These are phyloP conservation scores for Equus quagga DNA, from an alignment of 2,113 vertebrate species.

Conservation along the genomic window DNA sequence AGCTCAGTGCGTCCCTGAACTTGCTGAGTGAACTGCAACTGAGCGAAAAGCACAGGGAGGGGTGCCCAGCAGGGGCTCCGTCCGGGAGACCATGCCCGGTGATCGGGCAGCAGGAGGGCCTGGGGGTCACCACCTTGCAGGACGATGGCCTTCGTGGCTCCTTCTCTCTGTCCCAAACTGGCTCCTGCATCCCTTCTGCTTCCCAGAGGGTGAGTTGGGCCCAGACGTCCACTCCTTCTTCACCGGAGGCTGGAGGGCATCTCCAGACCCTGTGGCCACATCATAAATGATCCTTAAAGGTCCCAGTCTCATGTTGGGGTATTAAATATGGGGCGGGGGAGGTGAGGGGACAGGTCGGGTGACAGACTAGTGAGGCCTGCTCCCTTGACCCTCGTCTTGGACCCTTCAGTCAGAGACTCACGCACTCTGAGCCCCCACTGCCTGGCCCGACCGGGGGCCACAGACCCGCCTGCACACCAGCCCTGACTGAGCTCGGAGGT, in stretches of 20 bases:
- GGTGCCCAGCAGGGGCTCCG: background rate
- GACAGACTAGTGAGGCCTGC: background rate
- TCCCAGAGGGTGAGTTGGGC: background rate
- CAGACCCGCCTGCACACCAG: background rate
- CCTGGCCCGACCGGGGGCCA: fast-evolving
- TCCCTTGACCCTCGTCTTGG: fast-evolving
- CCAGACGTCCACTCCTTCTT: background rate
- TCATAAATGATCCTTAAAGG: background rate
- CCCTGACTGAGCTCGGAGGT: background rate
- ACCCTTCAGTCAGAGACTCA: background rate
- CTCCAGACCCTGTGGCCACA: background rate
- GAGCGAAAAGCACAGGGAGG: fast-evolving
- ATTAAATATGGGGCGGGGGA: background rate
- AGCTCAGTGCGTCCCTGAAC: background rate
- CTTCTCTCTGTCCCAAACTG: background rate
- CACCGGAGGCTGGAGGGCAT: background rate
- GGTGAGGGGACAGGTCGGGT: background rate
- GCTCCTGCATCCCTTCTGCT: background rate
- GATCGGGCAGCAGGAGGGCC: background rate
- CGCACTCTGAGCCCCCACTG: fast-evolving
- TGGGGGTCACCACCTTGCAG: background rate
- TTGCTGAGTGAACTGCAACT: background rate
- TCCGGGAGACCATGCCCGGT: background rate
- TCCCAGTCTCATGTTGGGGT: fast-evolving
- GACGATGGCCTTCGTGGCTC: background rate